Base-by-base conservation (phyloP, 1,140 invertebrate genomes). In the Neuroterus valhalla region DNA sequence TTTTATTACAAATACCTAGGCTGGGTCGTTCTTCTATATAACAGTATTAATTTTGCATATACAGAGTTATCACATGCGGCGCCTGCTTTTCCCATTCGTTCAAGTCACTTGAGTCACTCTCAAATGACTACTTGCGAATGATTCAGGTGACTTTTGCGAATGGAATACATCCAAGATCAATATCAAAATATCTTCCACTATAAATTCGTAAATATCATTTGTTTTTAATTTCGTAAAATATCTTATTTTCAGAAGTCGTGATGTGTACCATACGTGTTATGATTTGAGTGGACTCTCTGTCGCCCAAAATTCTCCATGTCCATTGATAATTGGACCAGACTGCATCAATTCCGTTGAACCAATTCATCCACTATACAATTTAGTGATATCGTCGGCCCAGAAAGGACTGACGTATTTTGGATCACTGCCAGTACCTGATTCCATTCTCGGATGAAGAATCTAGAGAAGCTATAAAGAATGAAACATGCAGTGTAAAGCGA, bases 241-340 rank as follows among this genome's bases (percentile, higher is more conserved):
- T 73, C 75, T 87, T 82, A 71, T 84, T 93, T 92, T 74, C 89
- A 97, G 96, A 88, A 91, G 92, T 68, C 91, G 94, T 79, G 98
- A 99, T 91, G 93, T 96, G 72, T 99, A 99, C 88, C 98, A 99
- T 86, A 99, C 98, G 1, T 99, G 98, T 89, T 99, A 99, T 85
- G 94, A 95, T 2, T 89, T 99, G 3, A 98, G 97, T 91, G 98
- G 98, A n/a, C 89, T 99, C 19, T 97, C 98, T 21, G 91, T 99
- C 69, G 95, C 97, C 42, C 98, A 99, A 90, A 95, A 98, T 91
- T 95, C 94, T 52, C 90, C 91, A 46, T 89, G 87, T 52, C 89
- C 91, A 43, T 79, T 86, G 68, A 81, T 89, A 45, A 74, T 89
- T 66, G 87, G 85, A 44, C 55, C 68, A 12, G 68, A 74, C 17